Evolutionary conservation across 2,797 vertebrate genomes (phyloP), one percentile per base, ranked within the genome.

Genomic region (Apodemus agrarius): DNA sequence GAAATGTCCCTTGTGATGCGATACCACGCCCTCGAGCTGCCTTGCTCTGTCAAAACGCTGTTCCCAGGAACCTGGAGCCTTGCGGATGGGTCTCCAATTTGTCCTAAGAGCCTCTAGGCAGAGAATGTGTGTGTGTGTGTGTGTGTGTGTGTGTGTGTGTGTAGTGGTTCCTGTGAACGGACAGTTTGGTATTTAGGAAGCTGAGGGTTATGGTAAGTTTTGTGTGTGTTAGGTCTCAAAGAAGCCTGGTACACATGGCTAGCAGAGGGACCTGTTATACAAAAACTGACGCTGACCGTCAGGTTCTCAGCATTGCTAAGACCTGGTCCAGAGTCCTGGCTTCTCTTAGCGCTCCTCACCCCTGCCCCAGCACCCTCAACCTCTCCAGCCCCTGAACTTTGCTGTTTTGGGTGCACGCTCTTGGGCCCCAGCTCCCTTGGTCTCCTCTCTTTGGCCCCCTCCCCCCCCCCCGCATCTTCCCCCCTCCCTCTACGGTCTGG

Each of bases 81-180:
- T 26, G 83, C 14, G 54, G 43, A 49, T 8, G 13, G 82, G 40
- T n/a, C 74, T 93, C 65, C n/a, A 46, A 85, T 91, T 88, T 90
- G 19, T 90, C 87, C 81, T 81, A 93, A 74, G 72, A 98, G 65
- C 24, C 43, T 59, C 78, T 97, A 94, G 57, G 89, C 49, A 80
- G 89, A 89, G 80, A n/a, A 22, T n/a, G 78, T 54, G 78, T 54
- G 17, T 80, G 78, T 80, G 49, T n/a, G 49, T 52, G 52, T 31
- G 63, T 34, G 69, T 52, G 85, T 79, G 94, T 21, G 67, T 4
- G 46, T n/a, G 74, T n/a, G 17, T 54, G 78, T 24, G 52, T 69
- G 67, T 69, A 14, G 29, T 69, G 65, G 79, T 69, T n/a, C 46
- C 65, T 49, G 12, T 86, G 49, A 57, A 54, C 43, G 67, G 61